phyloP scores from a whole-genome alignment of 64 coral and sea anemone genomes.

The Orbicella faveolata region DNA sequence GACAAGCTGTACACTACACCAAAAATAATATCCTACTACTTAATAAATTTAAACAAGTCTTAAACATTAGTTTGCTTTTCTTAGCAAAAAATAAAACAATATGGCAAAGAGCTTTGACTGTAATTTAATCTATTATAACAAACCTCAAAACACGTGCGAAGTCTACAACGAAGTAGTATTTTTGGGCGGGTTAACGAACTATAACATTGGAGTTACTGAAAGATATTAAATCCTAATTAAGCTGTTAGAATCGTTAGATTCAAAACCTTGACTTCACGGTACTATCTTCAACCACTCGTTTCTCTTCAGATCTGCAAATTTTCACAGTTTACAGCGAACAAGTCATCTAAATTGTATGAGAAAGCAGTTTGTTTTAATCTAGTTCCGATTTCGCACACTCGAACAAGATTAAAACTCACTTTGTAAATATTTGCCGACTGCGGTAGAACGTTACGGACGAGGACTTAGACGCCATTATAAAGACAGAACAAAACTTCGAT shows the following conservation, averaged over 20 bases:
- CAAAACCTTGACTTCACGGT: background rate
- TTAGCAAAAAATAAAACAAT: background rate
- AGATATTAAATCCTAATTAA: constrained; percentile 29
- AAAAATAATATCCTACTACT: background rate
- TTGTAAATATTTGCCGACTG: constrained; percentile 34
- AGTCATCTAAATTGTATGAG: background rate
- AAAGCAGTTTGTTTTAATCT: constrained; percentile 4
- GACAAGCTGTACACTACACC: background rate
- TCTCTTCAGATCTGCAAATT: background rate
- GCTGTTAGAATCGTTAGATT: background rate
- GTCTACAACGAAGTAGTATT: background rate
- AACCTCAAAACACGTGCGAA: background rate
- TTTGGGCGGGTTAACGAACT: background rate
- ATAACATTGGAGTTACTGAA: background rate
- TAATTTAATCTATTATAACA: no score
- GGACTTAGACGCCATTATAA: background rate
- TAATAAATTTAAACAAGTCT: constrained; percentile 1
- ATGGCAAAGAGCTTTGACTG: background rate
- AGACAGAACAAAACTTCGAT: background rate
- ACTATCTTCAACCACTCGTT: background rate
- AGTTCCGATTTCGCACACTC: background rate
- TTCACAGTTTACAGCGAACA: constrained; percentile 9
- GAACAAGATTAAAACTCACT: constrained; percentile 15
- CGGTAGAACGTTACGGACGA: background rate
- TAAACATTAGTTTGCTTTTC: background rate